Conservation (phyloP, 2,113 vertebrate species). For the Meriones unguiculatus region DNA sequence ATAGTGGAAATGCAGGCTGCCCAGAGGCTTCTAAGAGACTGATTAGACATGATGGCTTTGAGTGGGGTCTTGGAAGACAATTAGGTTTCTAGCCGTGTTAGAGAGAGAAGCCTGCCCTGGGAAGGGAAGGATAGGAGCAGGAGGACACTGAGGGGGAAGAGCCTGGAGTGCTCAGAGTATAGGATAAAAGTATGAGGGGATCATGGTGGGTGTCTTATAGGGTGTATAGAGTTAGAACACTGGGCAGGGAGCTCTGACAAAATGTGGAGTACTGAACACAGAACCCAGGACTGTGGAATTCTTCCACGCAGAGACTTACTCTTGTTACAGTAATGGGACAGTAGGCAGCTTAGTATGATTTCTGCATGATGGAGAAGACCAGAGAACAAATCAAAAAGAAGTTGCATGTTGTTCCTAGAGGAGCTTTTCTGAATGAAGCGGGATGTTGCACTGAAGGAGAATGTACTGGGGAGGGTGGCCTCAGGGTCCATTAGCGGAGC, state of each 20-base stretch:
- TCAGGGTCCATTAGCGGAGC: background rate
- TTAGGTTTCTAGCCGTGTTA: background rate
- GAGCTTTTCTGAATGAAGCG: background rate
- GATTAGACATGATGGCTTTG: background rate
- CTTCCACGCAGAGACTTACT: background rate
- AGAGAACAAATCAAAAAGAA: constrained; percentile 7
- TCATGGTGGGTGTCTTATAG: background rate
- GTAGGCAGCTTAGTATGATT: background rate
- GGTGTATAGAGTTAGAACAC: background rate
- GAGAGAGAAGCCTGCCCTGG: background rate
- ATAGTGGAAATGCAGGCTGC: background rate
- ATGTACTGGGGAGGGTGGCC: background rate
- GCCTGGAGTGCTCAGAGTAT: background rate
- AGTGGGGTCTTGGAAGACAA: background rate
- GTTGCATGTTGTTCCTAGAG: background rate
- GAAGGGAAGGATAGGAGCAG: background rate
- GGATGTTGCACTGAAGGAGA: background rate
- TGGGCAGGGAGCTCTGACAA: background rate
- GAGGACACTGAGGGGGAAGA: background rate
- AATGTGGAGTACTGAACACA: background rate
- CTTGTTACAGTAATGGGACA: background rate
- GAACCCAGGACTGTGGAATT: background rate
- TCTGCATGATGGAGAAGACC: background rate
- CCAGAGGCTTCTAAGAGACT: background rate
- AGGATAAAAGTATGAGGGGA: background rate